Base-by-base conservation (phyloP, 2,797 vertebrate species). In the Coregonus sp. region DNA sequence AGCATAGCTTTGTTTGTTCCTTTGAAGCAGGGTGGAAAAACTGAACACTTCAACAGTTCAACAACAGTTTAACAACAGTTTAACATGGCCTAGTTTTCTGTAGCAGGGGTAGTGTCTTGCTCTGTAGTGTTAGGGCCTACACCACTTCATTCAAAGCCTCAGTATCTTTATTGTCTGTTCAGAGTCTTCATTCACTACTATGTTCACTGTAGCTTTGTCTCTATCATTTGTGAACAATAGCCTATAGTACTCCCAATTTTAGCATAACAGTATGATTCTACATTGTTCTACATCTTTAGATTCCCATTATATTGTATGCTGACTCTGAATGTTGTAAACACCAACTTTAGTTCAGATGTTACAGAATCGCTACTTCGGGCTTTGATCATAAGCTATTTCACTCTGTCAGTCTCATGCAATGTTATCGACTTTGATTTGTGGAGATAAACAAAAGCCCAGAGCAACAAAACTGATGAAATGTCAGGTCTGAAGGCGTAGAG, bases 391-490 rank as follows among this genome's bases (percentile, higher is more conserved):
- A 20, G n/a, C 20, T 61, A 86, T 85, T 87, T 90, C 86, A 67
- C 68, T 86, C 86, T 81, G 81, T 88, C 87, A 79, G 74, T 81
- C 35, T 20, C 71, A 50, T 52, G 79, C 82, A 85, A 73, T 74
- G 3, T 82, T 74, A 20, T 71, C 7, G 2, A 86, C 80, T 89
- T 90, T 92, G 86, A 90, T 89, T 90, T 56, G 5, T 52, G 7
- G 72, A 86, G 82, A 72, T 84, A 82, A 90, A 90, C 88, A 88
- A 87, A 87, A 88, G 25, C 91, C 89, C 29, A 74, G 77, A 86
- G 90, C 88, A 85, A 89, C 89, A 88, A 80, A 82, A 90, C 86
- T 86, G 88, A 90, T 86, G 84, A 83, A 82, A 87, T 90, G 89
- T 90, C n/a, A 92, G 88, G 88, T 82, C 71, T 25, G 37, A 80